These are phyloP conservation scores for Keiferia lycopersicella DNA, from an alignment of 2,888 invertebrate species.

Conservation along the genomic window DNA sequence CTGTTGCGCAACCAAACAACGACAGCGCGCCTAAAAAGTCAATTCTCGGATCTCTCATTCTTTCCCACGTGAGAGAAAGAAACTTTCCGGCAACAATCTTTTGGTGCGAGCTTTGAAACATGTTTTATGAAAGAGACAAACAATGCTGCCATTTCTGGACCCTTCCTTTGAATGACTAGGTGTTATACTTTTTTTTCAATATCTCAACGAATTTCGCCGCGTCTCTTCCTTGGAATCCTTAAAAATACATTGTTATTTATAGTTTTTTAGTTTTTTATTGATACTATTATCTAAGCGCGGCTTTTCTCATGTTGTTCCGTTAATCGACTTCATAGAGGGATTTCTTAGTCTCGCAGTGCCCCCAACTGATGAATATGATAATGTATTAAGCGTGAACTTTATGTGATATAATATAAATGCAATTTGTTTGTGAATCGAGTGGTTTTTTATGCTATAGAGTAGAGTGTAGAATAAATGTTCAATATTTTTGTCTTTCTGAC, in stretches of 20 bases:
- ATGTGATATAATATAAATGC: constrained; percentile 70
- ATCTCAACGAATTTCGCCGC: constrained; percentile 58
- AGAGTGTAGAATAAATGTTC: too few species aligned
- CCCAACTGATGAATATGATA: constrained; percentile 52
- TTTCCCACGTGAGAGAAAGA: too few species aligned
- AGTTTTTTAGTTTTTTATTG: constrained; percentile 40
- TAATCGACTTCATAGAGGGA: neutral
- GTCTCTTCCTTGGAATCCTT: constrained; percentile 46
- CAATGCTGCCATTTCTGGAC: too few species aligned
- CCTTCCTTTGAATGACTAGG: too few species aligned
- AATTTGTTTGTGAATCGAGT: constrained; percentile 58
- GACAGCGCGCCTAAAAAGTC: too few species aligned
- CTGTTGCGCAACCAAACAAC: too few species aligned
- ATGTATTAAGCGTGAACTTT: constrained; percentile 57
- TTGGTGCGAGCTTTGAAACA: too few species aligned
- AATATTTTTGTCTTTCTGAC: too few species aligned
- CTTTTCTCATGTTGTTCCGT: constrained; percentile 39
- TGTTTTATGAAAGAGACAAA: too few species aligned
- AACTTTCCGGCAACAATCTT: too few species aligned
- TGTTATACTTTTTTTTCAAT: too few species aligned
- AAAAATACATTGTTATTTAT: constrained; percentile 45
- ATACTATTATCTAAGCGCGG: constrained; percentile 45
- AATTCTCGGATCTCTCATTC: too few species aligned
- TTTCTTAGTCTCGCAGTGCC: constrained; percentile 48
- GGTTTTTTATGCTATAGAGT: constrained; percentile 11